phyloP scores from a whole-genome alignment of 1,140 invertebrate genomes.

The Hyphantria cunea region DNA sequence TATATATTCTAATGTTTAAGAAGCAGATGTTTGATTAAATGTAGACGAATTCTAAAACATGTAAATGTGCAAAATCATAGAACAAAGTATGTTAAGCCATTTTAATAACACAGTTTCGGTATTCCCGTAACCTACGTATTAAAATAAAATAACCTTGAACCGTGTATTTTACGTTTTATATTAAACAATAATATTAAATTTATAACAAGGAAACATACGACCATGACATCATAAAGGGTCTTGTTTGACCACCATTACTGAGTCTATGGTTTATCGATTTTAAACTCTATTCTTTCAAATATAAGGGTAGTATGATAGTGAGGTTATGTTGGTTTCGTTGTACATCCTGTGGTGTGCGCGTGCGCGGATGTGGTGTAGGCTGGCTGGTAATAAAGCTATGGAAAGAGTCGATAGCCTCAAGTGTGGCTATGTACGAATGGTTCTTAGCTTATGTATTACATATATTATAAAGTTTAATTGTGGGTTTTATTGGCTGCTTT shows the following conservation, averaged over 20 bases:
- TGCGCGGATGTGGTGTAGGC: constrained; percentile 63
- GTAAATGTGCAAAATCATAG: no score
- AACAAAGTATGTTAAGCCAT: no score
- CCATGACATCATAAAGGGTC: constrained; percentile 24
- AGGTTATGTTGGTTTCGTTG: constrained; percentile 3
- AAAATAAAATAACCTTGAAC: constrained; percentile 5
- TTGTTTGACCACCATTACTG: neutral
- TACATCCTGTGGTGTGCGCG: constrained; percentile 61
- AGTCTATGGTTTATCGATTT: neutral
- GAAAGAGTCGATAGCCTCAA: constrained; percentile 40
- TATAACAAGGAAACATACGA: constrained; percentile 23
- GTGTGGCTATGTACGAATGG: constrained; percentile 16
- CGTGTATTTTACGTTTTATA: neutral
- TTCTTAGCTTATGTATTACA: neutral
- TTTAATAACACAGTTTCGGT: no score
- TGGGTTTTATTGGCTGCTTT: neutral
- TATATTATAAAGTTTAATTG: neutral
- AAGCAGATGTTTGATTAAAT: no score
- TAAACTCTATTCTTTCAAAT: constrained; percentile 1
- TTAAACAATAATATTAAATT: constrained; percentile 4
- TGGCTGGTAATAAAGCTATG: constrained; percentile 57
- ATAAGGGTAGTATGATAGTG: neutral
- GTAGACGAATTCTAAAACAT: no score
- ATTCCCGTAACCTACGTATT: neutral
- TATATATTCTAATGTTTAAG: no score